Evolutionary conservation across 2,113 vertebrate species (phyloP).

Genomic region (Pluvianellus socialis): DNA sequence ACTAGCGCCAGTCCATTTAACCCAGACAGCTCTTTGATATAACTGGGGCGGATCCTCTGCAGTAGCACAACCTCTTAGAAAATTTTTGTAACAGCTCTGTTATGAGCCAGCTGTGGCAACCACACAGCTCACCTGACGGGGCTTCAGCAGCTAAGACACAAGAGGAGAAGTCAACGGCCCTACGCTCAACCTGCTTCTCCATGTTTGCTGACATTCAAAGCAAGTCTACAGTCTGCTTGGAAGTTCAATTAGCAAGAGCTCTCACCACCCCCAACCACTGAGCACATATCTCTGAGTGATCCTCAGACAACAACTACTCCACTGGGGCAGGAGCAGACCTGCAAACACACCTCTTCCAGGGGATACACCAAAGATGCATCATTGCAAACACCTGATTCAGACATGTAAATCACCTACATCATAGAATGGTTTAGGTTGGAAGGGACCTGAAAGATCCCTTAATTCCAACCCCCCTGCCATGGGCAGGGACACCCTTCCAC

Average conservation of each 20-base stretch:
- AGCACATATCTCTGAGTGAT: rapidly evolving
- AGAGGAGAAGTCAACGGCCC: background rate
- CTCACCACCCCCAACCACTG: rapidly evolving
- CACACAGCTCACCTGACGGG: background rate
- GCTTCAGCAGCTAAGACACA: background rate
- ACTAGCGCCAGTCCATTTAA: too few relatives aligned
- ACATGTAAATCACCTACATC: background rate
- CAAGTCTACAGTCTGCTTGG: background rate
- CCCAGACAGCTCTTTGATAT: too few relatives aligned
- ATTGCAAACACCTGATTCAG: background rate
- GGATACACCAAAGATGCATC: background rate
- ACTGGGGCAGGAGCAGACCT: rapidly evolving
- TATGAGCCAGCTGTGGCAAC: background rate
- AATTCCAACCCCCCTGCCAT: too few relatives aligned
- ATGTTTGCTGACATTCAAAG: rapidly evolving
- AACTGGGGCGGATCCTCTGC: background rate
- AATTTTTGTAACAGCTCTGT: background rate
- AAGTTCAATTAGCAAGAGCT: background rate
- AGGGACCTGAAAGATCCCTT: too few relatives aligned
- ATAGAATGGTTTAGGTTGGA: too few relatives aligned
- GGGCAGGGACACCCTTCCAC: too few relatives aligned
- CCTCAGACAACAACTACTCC: background rate
- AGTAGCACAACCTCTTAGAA: background rate
- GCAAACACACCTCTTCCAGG: background rate
- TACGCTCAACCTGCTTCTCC: background rate